Base-by-base conservation (phyloP, 2,888 invertebrate species). In the Drosophila neutralis region DNA sequence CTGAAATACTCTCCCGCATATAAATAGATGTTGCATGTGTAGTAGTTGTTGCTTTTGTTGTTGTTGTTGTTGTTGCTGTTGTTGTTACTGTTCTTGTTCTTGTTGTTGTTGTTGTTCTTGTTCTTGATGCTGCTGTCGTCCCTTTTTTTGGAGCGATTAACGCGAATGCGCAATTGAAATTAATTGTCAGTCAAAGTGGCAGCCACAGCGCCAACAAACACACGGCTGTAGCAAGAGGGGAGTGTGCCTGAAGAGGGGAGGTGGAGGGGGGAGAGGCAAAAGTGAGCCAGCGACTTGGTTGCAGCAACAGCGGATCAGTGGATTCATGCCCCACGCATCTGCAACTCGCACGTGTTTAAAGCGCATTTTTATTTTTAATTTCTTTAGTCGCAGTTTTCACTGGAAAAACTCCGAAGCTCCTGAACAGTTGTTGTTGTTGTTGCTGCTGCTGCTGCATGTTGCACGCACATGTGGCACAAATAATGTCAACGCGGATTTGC, bases 121-220 rank as follows among this genome's bases (percentile, higher is more conserved):
- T 29, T 73, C 49, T 51, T 61, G 78, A 15, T 49, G 66, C 15
- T 53, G 53, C 57, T 53, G 60, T 62, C 63, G 63, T 73, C 62
- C 59, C 69, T 29, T 79, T 73, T 76, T 81, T 82, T 76, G 69
- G 74, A 62, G 87, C 87, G 87, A 87, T 87, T 87, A 87, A 87
- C 87, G 89, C 83, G 85, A 87, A 87, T 82, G 83, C 85, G 87
- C 87, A 89, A 89, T 87, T 89, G 85, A 87, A 87, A 89, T 89
- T 87, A 87, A 87, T 87, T 87, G 85, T 89, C 85, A 87, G 89
- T 89, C 85, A 83, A 80, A 87, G 82, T 80, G 86, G 84, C 78
- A 75, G 72, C 78, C 62, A 67, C 71, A 80, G 64, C 78, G 60
- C 78, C 65, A 69, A 57, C 13, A 36, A 29, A 13, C 45, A 21